Percentiles rank a stretch among this genome's conserved stretches.
Conservation (phyloP, 2,113 vertebrate species). For the Aphyosemion australe region DNA sequence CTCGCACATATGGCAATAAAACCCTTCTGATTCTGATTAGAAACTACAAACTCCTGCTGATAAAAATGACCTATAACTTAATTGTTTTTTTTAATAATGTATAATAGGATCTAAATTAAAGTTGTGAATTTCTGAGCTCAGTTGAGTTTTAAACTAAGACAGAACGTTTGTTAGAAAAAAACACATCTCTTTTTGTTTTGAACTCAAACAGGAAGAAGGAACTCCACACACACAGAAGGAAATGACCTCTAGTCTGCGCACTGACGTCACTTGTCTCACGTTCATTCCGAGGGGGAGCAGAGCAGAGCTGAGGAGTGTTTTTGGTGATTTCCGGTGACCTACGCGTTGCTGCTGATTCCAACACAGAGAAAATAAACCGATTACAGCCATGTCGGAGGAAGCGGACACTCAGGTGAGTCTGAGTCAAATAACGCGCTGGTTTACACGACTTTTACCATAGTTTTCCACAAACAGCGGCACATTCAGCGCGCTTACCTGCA, state of each 20-base stretch:
- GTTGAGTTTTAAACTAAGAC: no score
- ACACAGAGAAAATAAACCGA: background rate
- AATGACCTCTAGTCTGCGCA: constrained; percentile 46
- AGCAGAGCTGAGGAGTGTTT: no score
- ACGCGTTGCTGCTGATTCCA: background rate
- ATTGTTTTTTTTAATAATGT: no score
- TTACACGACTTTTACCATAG: background rate
- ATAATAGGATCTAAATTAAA: no score
- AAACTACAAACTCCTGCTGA: no score
- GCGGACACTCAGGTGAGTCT: constrained; percentile 46
- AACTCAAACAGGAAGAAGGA: background rate
- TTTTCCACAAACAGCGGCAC: background rate
- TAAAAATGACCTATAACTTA: no score
- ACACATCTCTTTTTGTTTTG: no score
- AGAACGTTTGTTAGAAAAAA: no score
- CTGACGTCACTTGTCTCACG: constrained; percentile 33
- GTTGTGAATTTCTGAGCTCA: no score
- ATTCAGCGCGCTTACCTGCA: background rate
- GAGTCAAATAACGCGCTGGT: no score
- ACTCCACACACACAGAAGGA: constrained; percentile 22
- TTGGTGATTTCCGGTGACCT: background rate
- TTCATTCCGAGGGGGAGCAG: constrained; percentile 25
- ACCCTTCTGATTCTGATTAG: no score
- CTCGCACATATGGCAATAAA: no score
- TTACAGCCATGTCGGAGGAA: constrained; percentile 56